A percentile compares a stretch with the other conserved stretches of the same genome.
These are phyloP conservation scores for Orius laevigatus DNA, from an alignment of 1,140 invertebrate genomes.

Conservation along the genomic window DNA sequence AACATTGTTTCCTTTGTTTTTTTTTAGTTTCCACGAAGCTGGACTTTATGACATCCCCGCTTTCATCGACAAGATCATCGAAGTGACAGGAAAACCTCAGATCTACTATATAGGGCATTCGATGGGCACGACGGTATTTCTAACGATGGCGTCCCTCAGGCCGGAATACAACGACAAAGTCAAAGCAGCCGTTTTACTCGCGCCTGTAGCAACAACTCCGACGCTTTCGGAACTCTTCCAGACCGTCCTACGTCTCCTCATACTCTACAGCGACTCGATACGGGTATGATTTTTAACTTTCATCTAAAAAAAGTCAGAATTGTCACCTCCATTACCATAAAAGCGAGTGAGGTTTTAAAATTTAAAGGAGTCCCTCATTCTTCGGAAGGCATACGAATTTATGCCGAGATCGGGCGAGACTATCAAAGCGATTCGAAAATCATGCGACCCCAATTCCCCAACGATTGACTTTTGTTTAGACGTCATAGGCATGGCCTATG, in stretches of 20 bases:
- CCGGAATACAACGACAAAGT: conserved; percentile 27
- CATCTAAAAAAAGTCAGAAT: background rate
- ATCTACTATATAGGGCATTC: conserved; percentile 28
- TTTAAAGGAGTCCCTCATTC: background rate
- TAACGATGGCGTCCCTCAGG: conserved; percentile 23
- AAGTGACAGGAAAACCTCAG: conserved; percentile 25
- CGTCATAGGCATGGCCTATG: background rate
- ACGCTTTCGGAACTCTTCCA: background rate
- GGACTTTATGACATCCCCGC: conserved; percentile 34
- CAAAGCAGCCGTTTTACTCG: conserved; percentile 27
- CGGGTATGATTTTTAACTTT: background rate
- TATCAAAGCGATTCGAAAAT: background rate
- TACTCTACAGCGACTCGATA: background rate
- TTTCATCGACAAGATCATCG: conserved; percentile 31
- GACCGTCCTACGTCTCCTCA: background rate
- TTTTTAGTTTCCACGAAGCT: conserved; percentile 31
- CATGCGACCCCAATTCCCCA: background rate
- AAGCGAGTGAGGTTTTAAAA: background rate
- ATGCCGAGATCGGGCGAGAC: background rate
- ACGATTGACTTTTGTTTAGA: conserved; percentile 1
- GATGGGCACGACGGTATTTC: conserved; percentile 31
- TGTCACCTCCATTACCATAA: background rate
- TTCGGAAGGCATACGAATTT: conserved; percentile 1
- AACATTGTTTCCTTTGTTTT: background rate
- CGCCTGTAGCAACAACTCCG: conserved; percentile 24